These are phyloP conservation scores for Caenorhabditis briggsae DNA, from an alignment of 1,140 invertebrate genomes.

Conservation along the genomic window DNA sequence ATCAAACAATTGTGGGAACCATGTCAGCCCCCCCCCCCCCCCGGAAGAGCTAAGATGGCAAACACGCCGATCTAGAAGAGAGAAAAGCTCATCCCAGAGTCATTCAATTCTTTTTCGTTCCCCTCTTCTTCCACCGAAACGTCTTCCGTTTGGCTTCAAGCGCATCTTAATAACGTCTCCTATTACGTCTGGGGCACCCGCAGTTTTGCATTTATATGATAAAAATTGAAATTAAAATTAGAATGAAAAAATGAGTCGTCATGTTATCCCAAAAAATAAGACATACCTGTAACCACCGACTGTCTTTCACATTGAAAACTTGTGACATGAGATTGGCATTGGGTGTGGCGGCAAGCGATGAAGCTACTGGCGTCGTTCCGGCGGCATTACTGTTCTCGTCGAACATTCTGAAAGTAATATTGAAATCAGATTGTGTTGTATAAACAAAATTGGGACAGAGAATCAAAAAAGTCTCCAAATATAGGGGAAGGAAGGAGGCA, in stretches of 20 bases:
- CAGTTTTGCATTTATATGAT: not conserved
- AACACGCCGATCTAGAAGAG: not conserved
- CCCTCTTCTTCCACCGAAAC: not conserved
- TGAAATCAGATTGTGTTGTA: not conserved
- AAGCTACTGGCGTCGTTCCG: conserved; percentile 53
- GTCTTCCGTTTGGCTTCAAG: conserved; percentile 47
- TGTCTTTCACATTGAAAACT: conserved; percentile 97
- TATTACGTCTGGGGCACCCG: not conserved
- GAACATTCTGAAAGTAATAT: conserved; percentile 66
- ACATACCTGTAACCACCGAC: conserved; percentile 90
- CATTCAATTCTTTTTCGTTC: conserved; percentile 38
- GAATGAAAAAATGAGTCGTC: not conserved
- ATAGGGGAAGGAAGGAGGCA: conserved; percentile 43
- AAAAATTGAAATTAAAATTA: not conserved
- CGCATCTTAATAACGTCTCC: conserved; percentile 46
- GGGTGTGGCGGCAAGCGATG: conserved; percentile 62
- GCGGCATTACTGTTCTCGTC: conserved; percentile 71
- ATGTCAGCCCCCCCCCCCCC: not conserved
- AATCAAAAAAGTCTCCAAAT: conserved; percentile 10
- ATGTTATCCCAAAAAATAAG: not conserved
- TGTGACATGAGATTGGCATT: conserved; percentile 83
- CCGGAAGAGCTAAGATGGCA: conserved; percentile 14
- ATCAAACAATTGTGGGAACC: conserved; percentile 41
- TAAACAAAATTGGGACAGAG: not conserved
- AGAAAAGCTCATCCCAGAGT: not conserved